Conservation (phyloP, 2,797 vertebrate species). For the Tragopan temminckii region DNA sequence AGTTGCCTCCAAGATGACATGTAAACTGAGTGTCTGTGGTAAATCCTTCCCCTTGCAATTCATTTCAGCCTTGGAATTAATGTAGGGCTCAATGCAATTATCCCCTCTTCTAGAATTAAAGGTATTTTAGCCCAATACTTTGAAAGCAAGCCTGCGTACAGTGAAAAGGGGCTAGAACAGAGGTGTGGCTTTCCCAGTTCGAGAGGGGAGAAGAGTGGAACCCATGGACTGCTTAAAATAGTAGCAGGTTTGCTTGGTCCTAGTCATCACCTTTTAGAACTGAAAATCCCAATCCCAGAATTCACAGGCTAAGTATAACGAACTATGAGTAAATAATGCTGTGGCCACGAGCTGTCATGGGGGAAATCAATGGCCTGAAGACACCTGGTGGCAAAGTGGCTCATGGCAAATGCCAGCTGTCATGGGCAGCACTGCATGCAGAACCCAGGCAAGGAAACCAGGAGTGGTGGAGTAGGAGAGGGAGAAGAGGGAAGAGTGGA, state of each 20-base stretch:
- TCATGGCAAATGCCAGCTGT: not conserved
- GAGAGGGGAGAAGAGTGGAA: not conserved
- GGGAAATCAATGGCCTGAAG: not conserved
- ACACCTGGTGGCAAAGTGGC: not conserved
- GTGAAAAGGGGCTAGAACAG: not conserved
- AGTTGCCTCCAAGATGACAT: not conserved
- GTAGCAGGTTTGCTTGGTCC: not conserved
- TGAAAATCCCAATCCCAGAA: not conserved
- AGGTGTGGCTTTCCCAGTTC: not conserved
- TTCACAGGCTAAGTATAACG: not conserved
- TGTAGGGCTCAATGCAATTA: not conserved
- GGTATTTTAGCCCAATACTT: not conserved
- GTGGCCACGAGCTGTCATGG: not conserved
- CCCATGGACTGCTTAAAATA: not conserved
- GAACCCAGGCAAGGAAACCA: not conserved
- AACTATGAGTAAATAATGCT: not conserved
- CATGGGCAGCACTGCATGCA: not conserved
- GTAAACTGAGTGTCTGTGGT: not conserved
- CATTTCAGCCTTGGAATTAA: not conserved
- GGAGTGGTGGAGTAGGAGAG: not conserved
- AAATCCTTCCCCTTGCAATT: not conserved
- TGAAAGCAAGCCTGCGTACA: not conserved
- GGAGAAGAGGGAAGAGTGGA: constrained; percentile 28
- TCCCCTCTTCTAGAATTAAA: not conserved
- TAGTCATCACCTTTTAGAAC: not conserved